Conservation (phyloP, 2,113 vertebrate genomes). For the Paratilapia polleni region DNA sequence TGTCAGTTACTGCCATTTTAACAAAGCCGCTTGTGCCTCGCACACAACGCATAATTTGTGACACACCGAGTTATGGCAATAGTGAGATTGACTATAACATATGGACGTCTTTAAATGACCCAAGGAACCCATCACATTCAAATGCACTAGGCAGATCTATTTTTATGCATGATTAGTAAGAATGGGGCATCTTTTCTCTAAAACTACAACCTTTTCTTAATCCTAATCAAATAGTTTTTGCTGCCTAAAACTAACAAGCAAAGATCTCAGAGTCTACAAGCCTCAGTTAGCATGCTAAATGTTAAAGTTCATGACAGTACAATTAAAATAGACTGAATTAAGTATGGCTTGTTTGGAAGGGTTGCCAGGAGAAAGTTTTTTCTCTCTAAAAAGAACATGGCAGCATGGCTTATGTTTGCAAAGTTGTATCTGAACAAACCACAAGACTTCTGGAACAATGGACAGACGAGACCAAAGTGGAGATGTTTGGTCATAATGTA, state of each 20-base stretch:
- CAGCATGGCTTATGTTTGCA: background rate
- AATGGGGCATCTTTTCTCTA: background rate
- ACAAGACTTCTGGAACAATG: background rate
- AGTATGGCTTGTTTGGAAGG: background rate
- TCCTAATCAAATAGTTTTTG: background rate
- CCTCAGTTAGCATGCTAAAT: background rate
- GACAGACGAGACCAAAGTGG: background rate
- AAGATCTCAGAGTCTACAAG: background rate
- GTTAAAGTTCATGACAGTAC: background rate
- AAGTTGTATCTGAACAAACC: background rate
- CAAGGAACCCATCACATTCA: background rate
- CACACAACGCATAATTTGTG: background rate
- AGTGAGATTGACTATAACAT: background rate
- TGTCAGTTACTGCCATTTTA: background rate
- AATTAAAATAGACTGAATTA: background rate
- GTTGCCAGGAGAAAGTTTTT: background rate
- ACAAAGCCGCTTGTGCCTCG: background rate
- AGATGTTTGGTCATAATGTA: background rate
- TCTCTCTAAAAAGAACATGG: background rate
- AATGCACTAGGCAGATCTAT: background rate
- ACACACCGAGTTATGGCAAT: background rate
- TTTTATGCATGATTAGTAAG: background rate
- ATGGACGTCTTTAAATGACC: background rate
- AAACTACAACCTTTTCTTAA: background rate
- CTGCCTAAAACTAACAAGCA: background rate